These are phyloP conservation scores for Apeltes quadracus DNA, from an alignment of 2,113 vertebrate species.

Conservation along the genomic window DNA sequence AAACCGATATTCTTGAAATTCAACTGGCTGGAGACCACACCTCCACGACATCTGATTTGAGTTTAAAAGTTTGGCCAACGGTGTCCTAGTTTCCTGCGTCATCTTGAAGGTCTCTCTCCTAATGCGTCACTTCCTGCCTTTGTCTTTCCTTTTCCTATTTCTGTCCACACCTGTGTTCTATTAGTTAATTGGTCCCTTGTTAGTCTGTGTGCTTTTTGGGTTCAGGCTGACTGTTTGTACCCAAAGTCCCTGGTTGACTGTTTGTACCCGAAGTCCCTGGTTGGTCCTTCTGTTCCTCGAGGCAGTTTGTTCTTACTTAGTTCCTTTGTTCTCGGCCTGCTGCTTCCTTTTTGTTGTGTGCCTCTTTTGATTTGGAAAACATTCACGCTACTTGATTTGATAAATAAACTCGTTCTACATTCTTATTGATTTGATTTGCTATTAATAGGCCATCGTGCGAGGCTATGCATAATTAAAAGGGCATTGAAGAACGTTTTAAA, in stretches of 20 bases:
- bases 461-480: neutral
- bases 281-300: neutral
- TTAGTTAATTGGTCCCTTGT: neutral
- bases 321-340: neutral
- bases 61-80: neutral
- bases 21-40: neutral
- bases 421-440: neutral
- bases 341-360: neutral
- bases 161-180: neutral
- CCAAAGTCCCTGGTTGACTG: neutral
- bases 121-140: neutral
- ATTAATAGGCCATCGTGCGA: neutral
- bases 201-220: neutral
- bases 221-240: neutral
- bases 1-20: neutral
- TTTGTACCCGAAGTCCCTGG: neutral
- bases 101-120: neutral
- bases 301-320: neutral
- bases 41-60: neutral
- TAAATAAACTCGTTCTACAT: neutral
- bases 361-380: neutral
- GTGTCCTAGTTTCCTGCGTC: neutral
- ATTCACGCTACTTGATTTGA: neutral
- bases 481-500: slow-evolving; percentile 6
- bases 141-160: neutral